phyloP scores from a whole-genome alignment of 30 jellyfish, hydroid and myxozoan genomes.

The Hydra vulgaris region DNA sequence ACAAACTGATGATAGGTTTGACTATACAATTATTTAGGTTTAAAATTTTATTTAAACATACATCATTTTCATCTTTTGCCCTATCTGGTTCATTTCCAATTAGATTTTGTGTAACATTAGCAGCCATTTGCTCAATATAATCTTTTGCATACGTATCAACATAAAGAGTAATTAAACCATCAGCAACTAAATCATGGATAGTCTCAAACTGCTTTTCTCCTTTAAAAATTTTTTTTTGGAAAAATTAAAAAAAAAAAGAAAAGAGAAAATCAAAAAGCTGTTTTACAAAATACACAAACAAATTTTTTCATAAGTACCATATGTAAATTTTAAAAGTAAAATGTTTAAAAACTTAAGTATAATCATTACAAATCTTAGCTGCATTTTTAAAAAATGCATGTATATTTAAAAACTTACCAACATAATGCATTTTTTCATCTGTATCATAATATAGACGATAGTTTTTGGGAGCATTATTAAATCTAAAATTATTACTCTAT shows the following conservation, averaged over 20 bases:
- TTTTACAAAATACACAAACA: not conserved
- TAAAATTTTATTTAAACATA: too few species aligned
- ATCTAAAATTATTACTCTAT: constrained; percentile 17
- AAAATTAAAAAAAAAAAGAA: not conserved
- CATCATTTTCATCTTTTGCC: not conserved
- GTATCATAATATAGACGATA: constrained; percentile 59
- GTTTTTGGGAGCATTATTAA: constrained; percentile 51
- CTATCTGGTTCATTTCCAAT: not conserved
- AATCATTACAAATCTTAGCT: too few species aligned
- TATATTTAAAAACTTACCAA: too few species aligned
- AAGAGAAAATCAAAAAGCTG: not conserved
- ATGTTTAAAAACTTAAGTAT: too few species aligned
- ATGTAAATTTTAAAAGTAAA: too few species aligned
- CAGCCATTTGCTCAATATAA: constrained; percentile 71
- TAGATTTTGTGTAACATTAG: constrained; percentile 12
- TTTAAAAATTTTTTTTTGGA: too few species aligned
- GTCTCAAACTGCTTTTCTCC: constrained; percentile 81
- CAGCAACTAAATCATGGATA: constrained; percentile 72
- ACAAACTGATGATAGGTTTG: too few species aligned
- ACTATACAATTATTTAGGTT: too few species aligned
- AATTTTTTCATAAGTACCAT: not conserved
- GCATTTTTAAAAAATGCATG: too few species aligned
- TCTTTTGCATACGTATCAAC: constrained; percentile 69
- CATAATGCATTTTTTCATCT: constrained; percentile 57
- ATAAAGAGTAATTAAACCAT: constrained; percentile 65